Conservation (phyloP, 2,113 vertebrate species). For the Willisornis vidua region DNA sequence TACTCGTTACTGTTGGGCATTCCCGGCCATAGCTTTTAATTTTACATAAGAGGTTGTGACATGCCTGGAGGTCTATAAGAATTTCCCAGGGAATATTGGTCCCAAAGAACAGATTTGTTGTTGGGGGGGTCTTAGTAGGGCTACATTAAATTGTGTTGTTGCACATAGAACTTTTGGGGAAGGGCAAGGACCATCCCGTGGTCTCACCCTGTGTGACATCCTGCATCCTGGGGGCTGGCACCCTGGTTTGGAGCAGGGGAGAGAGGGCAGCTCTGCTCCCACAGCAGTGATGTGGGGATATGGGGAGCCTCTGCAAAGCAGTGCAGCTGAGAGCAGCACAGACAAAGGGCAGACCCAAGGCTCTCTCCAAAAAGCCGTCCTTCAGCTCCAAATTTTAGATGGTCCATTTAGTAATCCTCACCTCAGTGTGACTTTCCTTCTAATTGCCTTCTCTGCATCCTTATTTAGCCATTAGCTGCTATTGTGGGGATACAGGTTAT, state of each 20-base stretch:
- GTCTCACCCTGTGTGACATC: neutral
- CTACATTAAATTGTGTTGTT: neutral
- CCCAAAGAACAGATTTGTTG: rapidly evolving
- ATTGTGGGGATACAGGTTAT: neutral
- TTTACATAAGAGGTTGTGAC: rapidly evolving
- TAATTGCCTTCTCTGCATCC: neutral
- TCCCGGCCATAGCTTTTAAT: neutral
- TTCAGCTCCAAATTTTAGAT: neutral
- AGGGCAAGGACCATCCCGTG: neutral
- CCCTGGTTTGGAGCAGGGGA: neutral
- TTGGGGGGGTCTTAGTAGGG: neutral
- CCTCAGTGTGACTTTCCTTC: neutral
- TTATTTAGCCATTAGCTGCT: neutral
- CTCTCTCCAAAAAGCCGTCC: neutral
- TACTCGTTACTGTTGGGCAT: neutral
- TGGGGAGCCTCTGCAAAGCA: neutral
- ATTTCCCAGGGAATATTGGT: neutral
- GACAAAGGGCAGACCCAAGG: neutral
- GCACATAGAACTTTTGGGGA: neutral
- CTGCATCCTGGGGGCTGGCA: neutral
- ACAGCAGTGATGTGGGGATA: rapidly evolving
- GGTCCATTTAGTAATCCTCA: neutral
- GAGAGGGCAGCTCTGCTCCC: neutral
- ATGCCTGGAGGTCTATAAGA: neutral
- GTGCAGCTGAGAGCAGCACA: neutral